Conservation (phyloP, 2,888 invertebrate genomes). For the Tinea trinotella region DNA sequence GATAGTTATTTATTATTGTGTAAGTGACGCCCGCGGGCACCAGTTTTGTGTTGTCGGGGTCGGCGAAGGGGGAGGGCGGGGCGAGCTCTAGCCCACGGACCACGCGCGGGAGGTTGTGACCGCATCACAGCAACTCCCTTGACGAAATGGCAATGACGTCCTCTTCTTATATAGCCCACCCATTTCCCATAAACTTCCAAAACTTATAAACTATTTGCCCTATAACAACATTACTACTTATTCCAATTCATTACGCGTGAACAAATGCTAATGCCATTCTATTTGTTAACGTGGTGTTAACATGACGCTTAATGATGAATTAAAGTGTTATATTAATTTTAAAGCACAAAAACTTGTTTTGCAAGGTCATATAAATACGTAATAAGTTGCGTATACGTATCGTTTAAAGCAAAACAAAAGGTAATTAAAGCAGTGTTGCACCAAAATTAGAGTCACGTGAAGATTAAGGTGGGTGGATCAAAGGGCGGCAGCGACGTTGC, state of each 20-base stretch:
- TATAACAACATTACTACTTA: background rate
- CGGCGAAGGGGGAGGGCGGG: conserved; percentile 70
- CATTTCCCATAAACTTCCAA: conserved; percentile 18
- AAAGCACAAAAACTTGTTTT: background rate
- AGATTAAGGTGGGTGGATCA: conserved; percentile 71
- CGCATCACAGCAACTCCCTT: conserved; percentile 70
- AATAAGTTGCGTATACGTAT: background rate
- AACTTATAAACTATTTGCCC: background rate
- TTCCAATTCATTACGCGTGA: background rate
- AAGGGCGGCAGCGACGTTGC: conserved; percentile 53
- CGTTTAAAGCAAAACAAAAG: background rate
- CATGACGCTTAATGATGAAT: background rate
- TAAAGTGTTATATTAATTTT: background rate
- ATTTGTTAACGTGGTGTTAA: background rate
- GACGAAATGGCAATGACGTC: conserved; percentile 22
- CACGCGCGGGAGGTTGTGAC: conserved; percentile 75
- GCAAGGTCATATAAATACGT: background rate
- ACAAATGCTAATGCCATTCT: background rate
- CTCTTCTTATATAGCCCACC: conserved; percentile 26
- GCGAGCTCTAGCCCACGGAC: conserved; percentile 44
- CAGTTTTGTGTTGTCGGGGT: conserved; percentile 34
- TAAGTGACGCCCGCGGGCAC: conserved; percentile 62
- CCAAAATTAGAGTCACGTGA: conserved; percentile 34
- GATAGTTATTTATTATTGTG: conserved; percentile 37
- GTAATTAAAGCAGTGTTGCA: background rate